Evolutionary conservation across 2,888 invertebrate species (phyloP), one percentile per base, ranked within the genome.

Genomic region (Heliconius sara): DNA sequence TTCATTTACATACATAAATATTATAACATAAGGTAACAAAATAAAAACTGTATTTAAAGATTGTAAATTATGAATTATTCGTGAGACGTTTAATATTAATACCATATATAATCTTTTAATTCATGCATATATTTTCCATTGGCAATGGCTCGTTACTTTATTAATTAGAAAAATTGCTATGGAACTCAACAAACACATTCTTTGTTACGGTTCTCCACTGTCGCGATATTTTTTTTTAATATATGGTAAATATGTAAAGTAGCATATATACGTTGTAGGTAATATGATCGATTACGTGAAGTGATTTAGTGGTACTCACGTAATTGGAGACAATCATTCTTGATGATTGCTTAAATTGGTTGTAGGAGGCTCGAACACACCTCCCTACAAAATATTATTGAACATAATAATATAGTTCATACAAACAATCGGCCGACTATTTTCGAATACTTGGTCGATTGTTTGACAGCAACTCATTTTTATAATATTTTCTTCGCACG

Each of bases 281-380:
- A 70, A 78, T 78, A 66, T 63, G 72, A 79, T 75, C 57, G 74
- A 79, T 80, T 81, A 78, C 73, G 70, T 77, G 81, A 85, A 85
- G 81, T 85, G 84, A 88, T 88, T 86, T 86, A 86, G 82, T 85
- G 83, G 83, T 81, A 84, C 83, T 85, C 81, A 83, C 85, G 85
- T 88, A 90, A 90, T 82, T 86, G 89, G 88, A 85, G 83, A 87
- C 91, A 93, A 93, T 93, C 92, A 93, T 86, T 89, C 89, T 88
- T 87, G 88, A 89, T 92, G 92, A 94, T 92, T 92, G 91, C 88
- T 91, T 92, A 91, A 93, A 94, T 93, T 88, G 91, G 90, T 90
- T 83, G 89, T 85, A 88, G 88, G 86, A 90, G 88, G 86, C 86
- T 85, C 85, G 88, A 87, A 87, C 92, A 92, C 92, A 91, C 91